Evolutionary conservation across 2,797 vertebrate genomes (phyloP), one percentile per base, ranked within the genome.

Genomic region (Anabas testudineus): DNA sequence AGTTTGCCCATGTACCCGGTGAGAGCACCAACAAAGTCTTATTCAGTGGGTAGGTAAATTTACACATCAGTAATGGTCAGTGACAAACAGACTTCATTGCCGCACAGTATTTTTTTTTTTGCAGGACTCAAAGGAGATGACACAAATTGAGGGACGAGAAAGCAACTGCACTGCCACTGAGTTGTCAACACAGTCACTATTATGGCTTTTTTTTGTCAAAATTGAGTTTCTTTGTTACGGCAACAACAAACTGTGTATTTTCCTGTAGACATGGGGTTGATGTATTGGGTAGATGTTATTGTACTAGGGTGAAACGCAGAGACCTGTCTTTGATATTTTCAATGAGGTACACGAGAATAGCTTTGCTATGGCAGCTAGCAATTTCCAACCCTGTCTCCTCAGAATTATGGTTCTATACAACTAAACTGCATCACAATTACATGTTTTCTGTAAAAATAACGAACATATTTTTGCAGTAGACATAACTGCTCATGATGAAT

Each of bases 21-120:
- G 32, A 48, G 62, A 60, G 59, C 51, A 43, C 62, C 42, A 30
- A 63, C 74, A 78, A 71, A 74, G 61, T 74, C 52, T 55, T 1
- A 10, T 43, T 53, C 49, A 39, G 55, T 0, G 16, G 21, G 47
- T 55, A 39, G 43, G 47, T 48, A 55, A 48, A 81, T 74, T 77
- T 82, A 69, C 62, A 66, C 68, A 56, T 43, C n/a, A 6, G 43
- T 53, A 70, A 72, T 62, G 73, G 76, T 78, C 71, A 74, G 14
- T 28, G 69, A 72, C 60, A 67, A 52, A 43, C 46, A 63, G 39
- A 69, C 55, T 22, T 16, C 5, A 18, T 16, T 1, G 9, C 39
- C 9, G 49, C 45, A 22, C 1, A 5, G 21, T 24, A 60, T 47
- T 58, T 53, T 47, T 24, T 60, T 47, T 58, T 53, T 47, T 9